Evolutionary conservation across 2,113 vertebrate genomes (phyloP).

Genomic region (Pomatorhinus ruficollis): DNA sequence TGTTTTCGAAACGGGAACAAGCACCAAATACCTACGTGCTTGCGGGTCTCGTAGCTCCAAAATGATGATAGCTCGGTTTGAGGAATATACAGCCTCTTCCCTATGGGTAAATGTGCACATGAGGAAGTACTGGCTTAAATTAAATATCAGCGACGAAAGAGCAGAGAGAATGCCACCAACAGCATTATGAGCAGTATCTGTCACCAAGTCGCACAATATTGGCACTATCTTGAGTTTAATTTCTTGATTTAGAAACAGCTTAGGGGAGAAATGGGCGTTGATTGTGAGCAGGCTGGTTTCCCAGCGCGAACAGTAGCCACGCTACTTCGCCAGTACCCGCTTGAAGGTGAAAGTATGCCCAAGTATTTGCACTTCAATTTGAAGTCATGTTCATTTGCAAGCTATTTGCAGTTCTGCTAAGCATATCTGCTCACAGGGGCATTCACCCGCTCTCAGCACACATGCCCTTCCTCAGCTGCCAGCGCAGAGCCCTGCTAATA

Average conservation of each 20-base stretch:
- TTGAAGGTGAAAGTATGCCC: constrained; percentile 37
- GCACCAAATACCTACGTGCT: background rate
- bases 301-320: background rate
- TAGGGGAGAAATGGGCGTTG: background rate
- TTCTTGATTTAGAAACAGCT: background rate
- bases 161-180: background rate
- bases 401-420: background rate
- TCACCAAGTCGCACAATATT: background rate
- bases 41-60: background rate
- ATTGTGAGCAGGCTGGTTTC: background rate
- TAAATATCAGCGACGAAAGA: background rate
- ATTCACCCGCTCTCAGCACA: background rate
- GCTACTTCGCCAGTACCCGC: background rate
- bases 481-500: background rate
- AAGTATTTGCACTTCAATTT: constrained; percentile 64
- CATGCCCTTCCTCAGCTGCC: background rate
- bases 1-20: background rate
- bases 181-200: background rate
- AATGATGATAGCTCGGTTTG: background rate
- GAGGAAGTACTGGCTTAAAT: background rate
- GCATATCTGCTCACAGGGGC: background rate
- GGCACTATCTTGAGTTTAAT: background rate
- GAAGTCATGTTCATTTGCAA: constrained; percentile 72
- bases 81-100: background rate
- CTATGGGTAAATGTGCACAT: background rate